A percentile compares a stretch with the other conserved stretches of the same genome.
Conservation (phyloP, 2,113 vertebrate genomes). For the Microcebus lehilahytsara region DNA sequence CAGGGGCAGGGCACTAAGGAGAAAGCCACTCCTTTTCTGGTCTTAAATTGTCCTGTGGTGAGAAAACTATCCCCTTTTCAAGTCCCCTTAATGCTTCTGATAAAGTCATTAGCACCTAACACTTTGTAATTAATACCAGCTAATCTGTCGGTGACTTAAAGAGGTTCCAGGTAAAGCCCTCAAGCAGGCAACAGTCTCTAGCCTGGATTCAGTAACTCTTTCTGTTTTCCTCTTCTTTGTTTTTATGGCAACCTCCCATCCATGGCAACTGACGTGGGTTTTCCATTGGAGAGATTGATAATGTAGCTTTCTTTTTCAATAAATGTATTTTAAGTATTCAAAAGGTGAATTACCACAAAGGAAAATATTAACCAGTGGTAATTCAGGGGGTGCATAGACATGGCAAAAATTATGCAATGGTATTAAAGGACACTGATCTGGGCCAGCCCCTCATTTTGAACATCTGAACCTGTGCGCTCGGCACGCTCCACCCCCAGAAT, state of each 20-base stretch:
- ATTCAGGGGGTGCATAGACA: neutral
- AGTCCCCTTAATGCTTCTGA: neutral
- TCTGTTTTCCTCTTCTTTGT: neutral
- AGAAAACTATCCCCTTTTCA: neutral
- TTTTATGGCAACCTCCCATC: neutral
- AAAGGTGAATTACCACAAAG: neutral
- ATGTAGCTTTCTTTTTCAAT: neutral
- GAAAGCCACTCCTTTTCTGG: neutral
- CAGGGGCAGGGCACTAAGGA: neutral
- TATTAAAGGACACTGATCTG: neutral
- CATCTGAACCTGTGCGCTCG: neutral
- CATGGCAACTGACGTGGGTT: neutral
- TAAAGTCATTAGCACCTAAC: neutral
- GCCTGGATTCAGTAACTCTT: neutral
- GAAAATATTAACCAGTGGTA: neutral
- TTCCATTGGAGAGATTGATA: neutral
- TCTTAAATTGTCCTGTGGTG: neutral
- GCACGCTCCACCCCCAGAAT: too few relatives aligned
- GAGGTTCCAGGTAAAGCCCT: neutral
- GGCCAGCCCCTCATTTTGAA: neutral
- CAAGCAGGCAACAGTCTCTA: neutral
- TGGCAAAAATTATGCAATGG: neutral
- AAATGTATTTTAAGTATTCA: neutral
- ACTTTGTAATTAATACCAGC: neutral
- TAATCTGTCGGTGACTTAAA: neutral